Evolutionary conservation across 2,113 vertebrate genomes (phyloP).

Genomic region (Bungarus multicinctus): DNA sequence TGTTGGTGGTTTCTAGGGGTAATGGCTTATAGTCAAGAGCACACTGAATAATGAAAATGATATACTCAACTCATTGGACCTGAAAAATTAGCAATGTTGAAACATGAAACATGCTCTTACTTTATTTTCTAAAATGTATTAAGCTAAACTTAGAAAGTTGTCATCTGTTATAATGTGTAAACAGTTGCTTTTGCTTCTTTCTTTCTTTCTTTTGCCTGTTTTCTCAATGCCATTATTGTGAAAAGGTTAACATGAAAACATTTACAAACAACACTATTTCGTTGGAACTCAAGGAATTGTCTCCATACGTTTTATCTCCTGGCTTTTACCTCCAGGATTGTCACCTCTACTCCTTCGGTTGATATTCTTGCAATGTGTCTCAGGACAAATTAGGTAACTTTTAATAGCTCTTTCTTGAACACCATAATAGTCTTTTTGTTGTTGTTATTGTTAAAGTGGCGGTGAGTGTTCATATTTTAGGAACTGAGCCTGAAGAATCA

Average conservation of each 20-base stretch:
- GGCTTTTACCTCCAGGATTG: constrained; percentile 42
- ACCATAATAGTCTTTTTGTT: constrained; percentile 39
- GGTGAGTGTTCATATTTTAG: not conserved
- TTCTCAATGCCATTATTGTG: constrained; percentile 62
- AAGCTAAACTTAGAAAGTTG: constrained; percentile 21
- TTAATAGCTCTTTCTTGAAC: constrained; percentile 37
- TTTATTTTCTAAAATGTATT: constrained; percentile 29
- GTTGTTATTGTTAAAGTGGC: constrained; percentile 38
- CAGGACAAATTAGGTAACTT: constrained; percentile 66
- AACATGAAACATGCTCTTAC: constrained; percentile 56
- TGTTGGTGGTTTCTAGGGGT: constrained; percentile 59
- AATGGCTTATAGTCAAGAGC: constrained; percentile 70
- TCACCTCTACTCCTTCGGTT: constrained; percentile 18
- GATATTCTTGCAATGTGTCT: constrained; percentile 57
- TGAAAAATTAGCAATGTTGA: constrained; percentile 19
- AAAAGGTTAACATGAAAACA: constrained; percentile 70
- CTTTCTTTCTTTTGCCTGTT: constrained; percentile 10
- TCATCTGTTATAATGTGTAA: constrained; percentile 59
- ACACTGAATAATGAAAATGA: constrained; percentile 70
- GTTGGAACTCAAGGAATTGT: constrained; percentile 48
- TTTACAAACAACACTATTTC: constrained; percentile 55
- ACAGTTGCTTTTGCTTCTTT: constrained; percentile 51
- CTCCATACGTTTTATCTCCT: constrained; percentile 49
- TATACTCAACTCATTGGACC: constrained; percentile 51
- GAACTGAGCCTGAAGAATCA: not conserved